phyloP scores from a whole-genome alignment of 2,113 vertebrate genomes.

The Etheostoma cragini region DNA sequence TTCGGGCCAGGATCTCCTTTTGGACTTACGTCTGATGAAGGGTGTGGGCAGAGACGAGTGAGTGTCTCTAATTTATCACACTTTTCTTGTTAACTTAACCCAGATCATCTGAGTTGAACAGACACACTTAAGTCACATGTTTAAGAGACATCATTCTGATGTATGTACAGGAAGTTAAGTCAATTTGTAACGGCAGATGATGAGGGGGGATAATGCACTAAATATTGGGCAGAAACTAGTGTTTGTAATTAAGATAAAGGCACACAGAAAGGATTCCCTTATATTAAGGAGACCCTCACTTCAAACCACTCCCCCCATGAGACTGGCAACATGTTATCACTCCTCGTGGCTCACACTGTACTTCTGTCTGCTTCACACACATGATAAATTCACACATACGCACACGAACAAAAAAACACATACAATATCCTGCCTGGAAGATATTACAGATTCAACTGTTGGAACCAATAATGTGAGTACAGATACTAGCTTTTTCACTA shows the following conservation, averaged over 20 bases:
- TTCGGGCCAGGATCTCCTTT: conserved; percentile 27
- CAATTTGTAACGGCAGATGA: neutral
- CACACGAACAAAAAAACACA: neutral
- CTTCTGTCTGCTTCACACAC: conserved; percentile 39
- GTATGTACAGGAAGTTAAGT: neutral
- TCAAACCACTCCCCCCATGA: conserved; percentile 57
- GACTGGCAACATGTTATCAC: conserved; percentile 37
- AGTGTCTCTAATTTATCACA: neutral
- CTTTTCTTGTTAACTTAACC: rapidly evolving
- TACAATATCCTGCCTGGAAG: neutral
- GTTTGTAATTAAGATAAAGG: conserved; percentile 4
- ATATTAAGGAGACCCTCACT: conserved; percentile 14
- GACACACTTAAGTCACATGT: neutral
- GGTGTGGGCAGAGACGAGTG: neutral
- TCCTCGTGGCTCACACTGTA: conserved; percentile 43
- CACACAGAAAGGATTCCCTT: conserved; percentile 1
- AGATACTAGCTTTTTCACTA: conserved; percentile 3
- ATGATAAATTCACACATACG: neutral
- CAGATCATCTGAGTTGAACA: neutral
- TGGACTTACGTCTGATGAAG: conserved; percentile 21
- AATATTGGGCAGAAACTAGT: neutral
- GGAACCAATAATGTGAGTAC: conserved; percentile 63
- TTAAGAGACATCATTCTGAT: neutral
- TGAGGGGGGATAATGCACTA: neutral
- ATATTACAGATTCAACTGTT: conserved; percentile 35